phyloP scores from a whole-genome alignment of 2,797 vertebrate genomes.

The Darevskia mixta region DNA sequence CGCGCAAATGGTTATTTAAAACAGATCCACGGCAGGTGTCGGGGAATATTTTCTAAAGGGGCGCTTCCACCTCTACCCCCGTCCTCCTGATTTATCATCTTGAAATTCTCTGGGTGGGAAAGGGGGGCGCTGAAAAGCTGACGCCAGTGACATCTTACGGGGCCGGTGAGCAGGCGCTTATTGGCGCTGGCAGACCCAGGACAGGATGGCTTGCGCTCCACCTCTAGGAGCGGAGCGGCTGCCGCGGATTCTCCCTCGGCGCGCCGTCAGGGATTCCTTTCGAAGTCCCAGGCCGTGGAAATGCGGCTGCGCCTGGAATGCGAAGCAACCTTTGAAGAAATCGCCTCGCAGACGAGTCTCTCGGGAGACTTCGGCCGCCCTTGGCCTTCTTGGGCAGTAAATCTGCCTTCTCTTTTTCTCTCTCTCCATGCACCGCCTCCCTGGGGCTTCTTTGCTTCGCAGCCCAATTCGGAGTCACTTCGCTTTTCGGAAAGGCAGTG shows the following conservation, averaged over 20 bases:
- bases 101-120: background rate
- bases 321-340: background rate
- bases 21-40: slow-evolving; percentile 22
- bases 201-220: background rate
- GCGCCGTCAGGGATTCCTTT: background rate
- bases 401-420: background rate
- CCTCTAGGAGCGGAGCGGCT: background rate
- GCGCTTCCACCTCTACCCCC: background rate
- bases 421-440: background rate
- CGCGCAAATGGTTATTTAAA: slow-evolving; percentile 1
- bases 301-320: background rate
- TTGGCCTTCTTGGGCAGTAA: too few species aligned
- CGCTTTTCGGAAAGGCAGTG: background rate
- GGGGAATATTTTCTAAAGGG: background rate
- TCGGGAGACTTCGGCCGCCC: background rate
- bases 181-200: background rate
- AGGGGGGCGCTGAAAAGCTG: background rate
- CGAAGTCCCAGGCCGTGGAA: too few species aligned
- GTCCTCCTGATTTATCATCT: background rate
- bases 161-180: slow-evolving; percentile 3
- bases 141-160: background rate
- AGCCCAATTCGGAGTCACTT: background rate
- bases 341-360: background rate
- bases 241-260: background rate
- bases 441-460: background rate